Conservation (phyloP, 2,113 vertebrate species). For the Mormyrus lacerda region DNA sequence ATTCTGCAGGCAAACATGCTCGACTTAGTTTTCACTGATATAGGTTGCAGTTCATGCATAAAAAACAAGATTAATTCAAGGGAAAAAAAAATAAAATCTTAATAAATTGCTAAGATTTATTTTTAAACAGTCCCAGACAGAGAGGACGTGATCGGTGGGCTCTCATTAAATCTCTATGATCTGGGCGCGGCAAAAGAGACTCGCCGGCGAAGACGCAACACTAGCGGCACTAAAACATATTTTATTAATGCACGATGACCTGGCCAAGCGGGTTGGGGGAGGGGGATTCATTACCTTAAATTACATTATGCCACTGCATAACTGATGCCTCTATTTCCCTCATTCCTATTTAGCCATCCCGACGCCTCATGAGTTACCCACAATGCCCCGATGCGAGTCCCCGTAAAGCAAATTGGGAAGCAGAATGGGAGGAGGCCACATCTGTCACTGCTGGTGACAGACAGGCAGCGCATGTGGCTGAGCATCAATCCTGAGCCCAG, state of each 20-base stretch:
- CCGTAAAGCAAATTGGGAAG: not conserved
- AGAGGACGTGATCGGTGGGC: too few species aligned
- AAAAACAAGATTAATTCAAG: not conserved
- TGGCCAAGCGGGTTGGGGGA: not conserved
- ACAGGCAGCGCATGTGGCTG: not conserved
- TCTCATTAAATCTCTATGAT: constrained; percentile 7
- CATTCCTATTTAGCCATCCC: not conserved
- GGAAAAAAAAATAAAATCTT: not conserved
- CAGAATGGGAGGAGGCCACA: not conserved
- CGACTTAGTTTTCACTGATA: not conserved
- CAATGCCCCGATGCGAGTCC: not conserved
- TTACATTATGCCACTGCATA: not conserved
- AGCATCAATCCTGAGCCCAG: not conserved
- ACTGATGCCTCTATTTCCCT: not conserved
- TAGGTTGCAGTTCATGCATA: constrained; percentile 6
- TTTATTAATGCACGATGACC: constrained; percentile 12
- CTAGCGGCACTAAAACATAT: not conserved
- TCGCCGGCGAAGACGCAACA: not conserved
- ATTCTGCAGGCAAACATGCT: too few species aligned
- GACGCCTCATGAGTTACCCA: not conserved
- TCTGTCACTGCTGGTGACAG: not conserved
- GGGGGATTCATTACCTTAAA: constrained; percentile 9
- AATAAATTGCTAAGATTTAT: not conserved
- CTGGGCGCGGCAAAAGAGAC: not conserved
- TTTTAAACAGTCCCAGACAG: not conserved